Evolutionary conservation across 2,888 invertebrate species (phyloP), one percentile per base, ranked within the genome.

Genomic region (Molorchus minor): DNA sequence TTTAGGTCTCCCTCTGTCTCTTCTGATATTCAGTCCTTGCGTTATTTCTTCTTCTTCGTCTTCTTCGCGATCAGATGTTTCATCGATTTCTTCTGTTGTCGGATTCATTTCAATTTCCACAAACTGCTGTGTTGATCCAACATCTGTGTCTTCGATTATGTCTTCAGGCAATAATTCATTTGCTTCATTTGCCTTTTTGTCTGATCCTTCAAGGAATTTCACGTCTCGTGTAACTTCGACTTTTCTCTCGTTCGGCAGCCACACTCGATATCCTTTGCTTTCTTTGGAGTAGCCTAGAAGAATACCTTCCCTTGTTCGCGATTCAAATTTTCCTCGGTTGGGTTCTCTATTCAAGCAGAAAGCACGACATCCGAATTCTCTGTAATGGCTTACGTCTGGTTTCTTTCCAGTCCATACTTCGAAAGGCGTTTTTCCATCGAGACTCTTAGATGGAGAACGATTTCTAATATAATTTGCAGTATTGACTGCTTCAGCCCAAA

Each of bases 401-500:
- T 45, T 54, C 29, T 52, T 60, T 1, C 67, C 67, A 25, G 33
- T 56, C 68, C 72, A 67, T 21, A 41, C 4, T 46, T 73, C 72
- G 41, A 46, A 69, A 2, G 74, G 70, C 3, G 70, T 74, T 54
- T 54, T 65, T 4, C 61, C 66, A 5, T 56, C 33, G 3, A 68
- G 45, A 3, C 52, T 54, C 29, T 40, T 70, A 12, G 71, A 69
- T 13, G 70, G 67, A 33, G 69, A 61, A 44, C 77, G 54, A 53
- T 79, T 79, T 33, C 66, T 57, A 3, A 77, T 51, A 53, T 76
- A 76, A 25, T 70, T 69, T 13, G 75, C 71, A n/a, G 70, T 71
- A 21, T 58, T 61, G 12, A 76, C 62, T 3, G 78, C 79, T 58
- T 78, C 77, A 4, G 71, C 73, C 77, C 77, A 79, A 44, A 76